A percentile compares a stretch with the other conserved stretches of the same genome.
Conservation (phyloP, 1,140 invertebrate genomes). For the Cyclargus thomasi region DNA sequence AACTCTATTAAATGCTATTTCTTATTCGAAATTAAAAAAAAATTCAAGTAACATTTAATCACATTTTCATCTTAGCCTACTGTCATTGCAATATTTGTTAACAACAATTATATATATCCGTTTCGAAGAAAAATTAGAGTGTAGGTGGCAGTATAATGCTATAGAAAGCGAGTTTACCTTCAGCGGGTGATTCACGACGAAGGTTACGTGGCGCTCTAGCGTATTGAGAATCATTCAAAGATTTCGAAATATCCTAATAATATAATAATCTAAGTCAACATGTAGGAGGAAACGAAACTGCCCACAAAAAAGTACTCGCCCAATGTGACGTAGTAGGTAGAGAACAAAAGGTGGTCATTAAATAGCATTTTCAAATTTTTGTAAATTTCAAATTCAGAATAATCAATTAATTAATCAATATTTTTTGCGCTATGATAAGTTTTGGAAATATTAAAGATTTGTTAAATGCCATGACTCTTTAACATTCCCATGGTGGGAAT, state of each 20-base stretch:
- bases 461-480: no score
- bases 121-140: background rate
- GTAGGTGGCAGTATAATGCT: slow-evolving; percentile 14
- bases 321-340: background rate
- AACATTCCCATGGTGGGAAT: no score
- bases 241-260: background rate
- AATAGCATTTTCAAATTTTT: no score
- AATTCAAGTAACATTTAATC: no score
- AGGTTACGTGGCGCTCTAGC: slow-evolving; percentile 3
- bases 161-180: slow-evolving; percentile 31
- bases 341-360: background rate
- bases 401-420: no score
- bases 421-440: no score
- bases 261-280: background rate
- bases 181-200: slow-evolving; percentile 28
- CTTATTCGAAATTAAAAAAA: no score
- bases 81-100: background rate
- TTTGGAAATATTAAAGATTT: no score
- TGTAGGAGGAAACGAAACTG: background rate
- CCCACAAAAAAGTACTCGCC: background rate
- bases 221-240: background rate
- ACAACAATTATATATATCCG: background rate
- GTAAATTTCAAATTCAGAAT: no score
- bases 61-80: background rate
- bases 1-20: no score